These are phyloP conservation scores for Phylloscopus trochiloides DNA, from an alignment of 2,113 vertebrate genomes.

Conservation along the genomic window DNA sequence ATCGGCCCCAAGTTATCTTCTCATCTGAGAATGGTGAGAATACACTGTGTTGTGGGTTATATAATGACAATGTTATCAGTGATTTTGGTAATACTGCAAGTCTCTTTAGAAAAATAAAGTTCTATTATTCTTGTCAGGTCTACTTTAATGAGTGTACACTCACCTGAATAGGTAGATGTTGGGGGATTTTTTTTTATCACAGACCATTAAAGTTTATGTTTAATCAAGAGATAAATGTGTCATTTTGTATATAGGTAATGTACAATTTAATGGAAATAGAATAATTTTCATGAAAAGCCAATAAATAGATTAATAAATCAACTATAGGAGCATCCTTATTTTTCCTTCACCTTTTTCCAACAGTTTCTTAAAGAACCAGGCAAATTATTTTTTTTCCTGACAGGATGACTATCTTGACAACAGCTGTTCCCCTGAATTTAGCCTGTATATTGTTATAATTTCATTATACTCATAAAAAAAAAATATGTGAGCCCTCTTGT, in stretches of 20 bases:
- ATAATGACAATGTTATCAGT: neutral
- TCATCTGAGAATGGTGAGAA: neutral
- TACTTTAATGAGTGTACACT: neutral
- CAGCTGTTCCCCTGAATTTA: neutral
- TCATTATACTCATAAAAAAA: neutral
- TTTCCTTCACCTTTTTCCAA: neutral
- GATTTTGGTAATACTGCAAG: neutral
- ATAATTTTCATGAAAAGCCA: neutral
- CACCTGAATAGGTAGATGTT: neutral
- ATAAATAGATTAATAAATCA: neutral
- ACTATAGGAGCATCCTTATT: neutral
- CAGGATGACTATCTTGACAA: neutral
- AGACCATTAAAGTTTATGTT: neutral
- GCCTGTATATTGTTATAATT: neutral
- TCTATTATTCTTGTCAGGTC: neutral
- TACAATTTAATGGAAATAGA: neutral
- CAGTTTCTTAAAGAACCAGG: neutral
- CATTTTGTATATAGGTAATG: neutral
- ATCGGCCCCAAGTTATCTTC: neutral
- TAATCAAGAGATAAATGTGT: neutral
- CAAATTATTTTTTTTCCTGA: neutral
- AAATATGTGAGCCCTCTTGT: constrained; percentile 43
- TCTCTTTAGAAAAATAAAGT: neutral
- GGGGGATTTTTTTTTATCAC: neutral
- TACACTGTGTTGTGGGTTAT: neutral